These are phyloP conservation scores for Drosophila colorata DNA, from an alignment of 2,888 invertebrate genomes.

Conservation along the genomic window DNA sequence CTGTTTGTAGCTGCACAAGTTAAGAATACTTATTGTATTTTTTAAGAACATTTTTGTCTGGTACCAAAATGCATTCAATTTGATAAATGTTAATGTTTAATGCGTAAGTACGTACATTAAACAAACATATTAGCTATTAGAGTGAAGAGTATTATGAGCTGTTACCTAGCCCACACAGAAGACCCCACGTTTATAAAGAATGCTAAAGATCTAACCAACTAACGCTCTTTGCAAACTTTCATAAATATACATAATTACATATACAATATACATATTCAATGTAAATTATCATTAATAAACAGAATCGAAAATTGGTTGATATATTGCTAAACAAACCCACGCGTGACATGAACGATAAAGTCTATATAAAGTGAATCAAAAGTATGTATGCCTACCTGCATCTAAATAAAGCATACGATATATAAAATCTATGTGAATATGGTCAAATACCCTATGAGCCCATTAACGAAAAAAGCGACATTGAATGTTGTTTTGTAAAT, in stretches of 20 bases:
- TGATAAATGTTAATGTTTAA: slow-evolving; percentile 68
- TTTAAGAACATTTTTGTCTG: slow-evolving; percentile 62
- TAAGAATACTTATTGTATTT: slow-evolving; percentile 57
- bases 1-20: slow-evolving; percentile 55
- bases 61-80: slow-evolving; percentile 79
- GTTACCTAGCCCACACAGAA: slow-evolving; percentile 60
- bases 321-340: slow-evolving; percentile 63
- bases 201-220: slow-evolving; percentile 47
- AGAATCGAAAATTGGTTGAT: slow-evolving; percentile 27
- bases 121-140: slow-evolving; percentile 35
- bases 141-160: slow-evolving; percentile 52
- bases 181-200: slow-evolving; percentile 50
- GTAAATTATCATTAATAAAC: slow-evolving; percentile 27
- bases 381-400: slow-evolving; percentile 42
- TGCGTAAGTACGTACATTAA: slow-evolving; percentile 36
- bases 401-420: slow-evolving; percentile 13
- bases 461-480: slow-evolving; percentile 36
- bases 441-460: slow-evolving; percentile 19
- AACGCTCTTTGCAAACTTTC: slow-evolving; percentile 35
- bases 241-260: slow-evolving; percentile 49
- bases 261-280: slow-evolving; percentile 24
- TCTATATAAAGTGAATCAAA: slow-evolving; percentile 18
- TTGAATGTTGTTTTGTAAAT: slow-evolving; percentile 70
- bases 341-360: slow-evolving; percentile 33
- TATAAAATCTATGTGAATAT: slow-evolving; percentile 27